Evolutionary conservation across 2,888 invertebrate species (phyloP).

Genomic region (Metacarcinus magister): DNA sequence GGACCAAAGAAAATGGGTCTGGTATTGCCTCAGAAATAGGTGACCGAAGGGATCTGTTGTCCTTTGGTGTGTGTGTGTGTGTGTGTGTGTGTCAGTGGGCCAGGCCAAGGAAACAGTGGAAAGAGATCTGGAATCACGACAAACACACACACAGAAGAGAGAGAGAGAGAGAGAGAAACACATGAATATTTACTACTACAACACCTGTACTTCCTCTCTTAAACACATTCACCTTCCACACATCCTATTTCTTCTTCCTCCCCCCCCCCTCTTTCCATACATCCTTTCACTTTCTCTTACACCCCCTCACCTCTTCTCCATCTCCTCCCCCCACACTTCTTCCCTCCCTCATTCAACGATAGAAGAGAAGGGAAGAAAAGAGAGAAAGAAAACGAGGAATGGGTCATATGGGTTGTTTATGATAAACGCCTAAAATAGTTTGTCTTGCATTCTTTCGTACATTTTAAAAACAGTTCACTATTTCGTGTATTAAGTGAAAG

Average conservation of each 20-base stretch:
- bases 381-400: not conserved
- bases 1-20: not conserved
- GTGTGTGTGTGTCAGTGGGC: slow-evolving; percentile 53
- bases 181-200: not conserved
- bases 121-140: not conserved
- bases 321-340: not conserved
- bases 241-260: not conserved
- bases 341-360: not conserved
- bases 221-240: not conserved
- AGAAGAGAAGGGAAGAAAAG: not conserved
- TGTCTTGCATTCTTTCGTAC: not conserved
- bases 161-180: not conserved
- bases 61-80: slow-evolving; percentile 37
- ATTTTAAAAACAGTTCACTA: not conserved
- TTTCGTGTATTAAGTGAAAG: not conserved
- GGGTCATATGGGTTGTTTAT: not conserved
- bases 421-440: not conserved
- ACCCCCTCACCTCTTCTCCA: not conserved
- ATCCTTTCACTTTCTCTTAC: not conserved
- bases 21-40: not conserved
- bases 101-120: not conserved
- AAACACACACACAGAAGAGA: not conserved
- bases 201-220: not conserved
- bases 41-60: not conserved
- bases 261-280: not conserved